A percentile compares a stretch with the other conserved stretches of the same genome.
Conservation (phyloP, 1,140 invertebrate species). For the Megathymus violae region DNA sequence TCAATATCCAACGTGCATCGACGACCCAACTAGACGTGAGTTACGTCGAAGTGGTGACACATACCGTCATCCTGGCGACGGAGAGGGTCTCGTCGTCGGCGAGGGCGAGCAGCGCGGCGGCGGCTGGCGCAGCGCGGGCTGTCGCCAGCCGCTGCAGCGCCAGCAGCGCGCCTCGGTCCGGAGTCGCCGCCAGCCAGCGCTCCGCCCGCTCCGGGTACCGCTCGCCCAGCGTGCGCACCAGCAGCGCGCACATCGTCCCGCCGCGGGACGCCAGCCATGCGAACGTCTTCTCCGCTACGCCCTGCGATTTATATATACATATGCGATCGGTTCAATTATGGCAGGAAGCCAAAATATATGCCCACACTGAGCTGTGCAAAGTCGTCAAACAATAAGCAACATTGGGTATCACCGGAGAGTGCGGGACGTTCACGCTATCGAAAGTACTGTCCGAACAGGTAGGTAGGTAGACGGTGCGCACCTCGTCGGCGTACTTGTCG, state of each 20-base stretch:
- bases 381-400: too few species aligned
- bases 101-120: too few species aligned
- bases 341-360: too few species aligned
- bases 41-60: neutral
- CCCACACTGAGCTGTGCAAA: too few species aligned
- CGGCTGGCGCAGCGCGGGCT: too few species aligned
- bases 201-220: conserved; percentile 7
- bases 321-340: too few species aligned
- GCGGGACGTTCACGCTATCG: too few species aligned
- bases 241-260: conserved; percentile 40
- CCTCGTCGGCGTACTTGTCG: conserved; percentile 87
- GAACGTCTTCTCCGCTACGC: conserved; percentile 54
- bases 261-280: conserved; percentile 44
- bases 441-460: too few species aligned
- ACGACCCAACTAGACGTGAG: too few species aligned
- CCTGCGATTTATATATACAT: too few species aligned
- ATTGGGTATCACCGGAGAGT: neutral
- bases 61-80: conserved; percentile 89
- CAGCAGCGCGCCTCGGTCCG: conserved; percentile 42
- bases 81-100: conserved; percentile 87
- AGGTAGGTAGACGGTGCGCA: conserved; percentile 24
- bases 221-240: conserved; percentile 42
- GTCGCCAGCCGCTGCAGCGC: too few species aligned
- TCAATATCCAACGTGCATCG: too few species aligned
- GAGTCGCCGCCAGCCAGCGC: conserved; percentile 38